Evolutionary conservation across 2,888 invertebrate genomes (phyloP).

Genomic region (Siphlonurus alternatus): DNA sequence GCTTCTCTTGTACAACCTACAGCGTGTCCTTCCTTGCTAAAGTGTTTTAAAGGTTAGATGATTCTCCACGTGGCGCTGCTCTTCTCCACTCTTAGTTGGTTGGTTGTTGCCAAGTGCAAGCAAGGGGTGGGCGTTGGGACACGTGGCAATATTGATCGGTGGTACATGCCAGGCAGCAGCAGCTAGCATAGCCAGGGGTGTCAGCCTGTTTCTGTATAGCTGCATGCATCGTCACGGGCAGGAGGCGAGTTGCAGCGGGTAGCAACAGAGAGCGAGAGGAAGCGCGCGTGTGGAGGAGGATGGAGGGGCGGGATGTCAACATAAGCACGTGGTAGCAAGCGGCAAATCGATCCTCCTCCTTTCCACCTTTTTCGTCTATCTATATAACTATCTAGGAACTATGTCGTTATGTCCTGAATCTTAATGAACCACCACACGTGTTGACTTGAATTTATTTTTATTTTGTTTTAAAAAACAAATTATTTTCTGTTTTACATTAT

Average conservation of each 20-base stretch:
- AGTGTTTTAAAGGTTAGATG: not conserved
- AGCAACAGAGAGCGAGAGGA: constrained; percentile 15
- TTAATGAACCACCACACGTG: no score
- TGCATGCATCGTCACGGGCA: constrained; percentile 9
- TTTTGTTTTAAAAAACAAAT: no score
- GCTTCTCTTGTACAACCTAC: not conserved
- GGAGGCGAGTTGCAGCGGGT: constrained; percentile 10
- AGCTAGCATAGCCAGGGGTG: constrained; percentile 1
- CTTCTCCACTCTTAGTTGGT: no score
- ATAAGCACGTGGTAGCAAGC: not conserved
- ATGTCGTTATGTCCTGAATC: no score
- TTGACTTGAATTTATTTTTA: no score
- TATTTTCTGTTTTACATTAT: no score
- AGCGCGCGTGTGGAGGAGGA: constrained; percentile 10
- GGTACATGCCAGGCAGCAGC: not conserved
- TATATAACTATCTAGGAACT: no score
- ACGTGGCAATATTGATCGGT: constrained; percentile 1
- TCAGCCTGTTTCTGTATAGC: no score
- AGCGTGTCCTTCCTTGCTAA: not conserved
- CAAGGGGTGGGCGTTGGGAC: not conserved
- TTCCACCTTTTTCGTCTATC: no score
- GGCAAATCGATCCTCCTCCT: no score
- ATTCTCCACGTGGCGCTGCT: not conserved
- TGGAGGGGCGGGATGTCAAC: constrained; percentile 21
- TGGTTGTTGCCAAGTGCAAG: not conserved